Evolutionary conservation across 2,113 vertebrate genomes (phyloP).

Genomic region (Psophia crepitans): DNA sequence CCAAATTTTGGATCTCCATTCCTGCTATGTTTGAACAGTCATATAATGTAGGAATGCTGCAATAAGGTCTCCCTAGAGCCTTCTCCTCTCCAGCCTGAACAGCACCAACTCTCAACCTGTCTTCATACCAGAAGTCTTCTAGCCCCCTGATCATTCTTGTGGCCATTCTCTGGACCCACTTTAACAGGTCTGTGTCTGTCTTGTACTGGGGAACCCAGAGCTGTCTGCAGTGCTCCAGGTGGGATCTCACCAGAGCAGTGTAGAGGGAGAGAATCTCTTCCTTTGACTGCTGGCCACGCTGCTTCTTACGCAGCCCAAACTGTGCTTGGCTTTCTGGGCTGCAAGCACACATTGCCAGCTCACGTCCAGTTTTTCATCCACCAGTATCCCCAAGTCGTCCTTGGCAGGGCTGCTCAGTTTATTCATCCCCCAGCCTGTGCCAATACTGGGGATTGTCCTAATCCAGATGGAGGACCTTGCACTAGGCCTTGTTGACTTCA

Average conservation of each 20-base stretch:
- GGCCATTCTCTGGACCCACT: not conserved
- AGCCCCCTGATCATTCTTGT: not conserved
- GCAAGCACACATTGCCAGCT: accelerated
- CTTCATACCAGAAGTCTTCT: not conserved
- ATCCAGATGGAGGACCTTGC: not conserved
- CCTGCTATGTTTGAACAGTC: not conserved
- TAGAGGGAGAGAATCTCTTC: accelerated
- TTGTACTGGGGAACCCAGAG: not conserved
- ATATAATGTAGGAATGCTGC: not conserved
- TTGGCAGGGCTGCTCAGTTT: not conserved
- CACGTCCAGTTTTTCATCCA: not conserved
- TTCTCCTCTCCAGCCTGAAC: not conserved
- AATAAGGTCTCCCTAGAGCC: not conserved
- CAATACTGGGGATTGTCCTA: not conserved
- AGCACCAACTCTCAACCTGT: not conserved
- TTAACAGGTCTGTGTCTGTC: not conserved
- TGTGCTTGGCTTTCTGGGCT: not conserved
- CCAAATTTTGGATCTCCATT: not conserved
- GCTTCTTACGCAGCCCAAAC: not conserved
- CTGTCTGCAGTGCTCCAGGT: not conserved
- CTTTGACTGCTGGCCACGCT: accelerated
- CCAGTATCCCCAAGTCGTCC: accelerated
- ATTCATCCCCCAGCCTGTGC: not conserved
- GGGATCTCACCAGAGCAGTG: not conserved
- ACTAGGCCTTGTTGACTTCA: not conserved